Percentiles rank a stretch among this genome's conserved stretches.
phyloP scores from a whole-genome alignment of 2,797 vertebrate genomes.

The Cetoscarus ocellatus region DNA sequence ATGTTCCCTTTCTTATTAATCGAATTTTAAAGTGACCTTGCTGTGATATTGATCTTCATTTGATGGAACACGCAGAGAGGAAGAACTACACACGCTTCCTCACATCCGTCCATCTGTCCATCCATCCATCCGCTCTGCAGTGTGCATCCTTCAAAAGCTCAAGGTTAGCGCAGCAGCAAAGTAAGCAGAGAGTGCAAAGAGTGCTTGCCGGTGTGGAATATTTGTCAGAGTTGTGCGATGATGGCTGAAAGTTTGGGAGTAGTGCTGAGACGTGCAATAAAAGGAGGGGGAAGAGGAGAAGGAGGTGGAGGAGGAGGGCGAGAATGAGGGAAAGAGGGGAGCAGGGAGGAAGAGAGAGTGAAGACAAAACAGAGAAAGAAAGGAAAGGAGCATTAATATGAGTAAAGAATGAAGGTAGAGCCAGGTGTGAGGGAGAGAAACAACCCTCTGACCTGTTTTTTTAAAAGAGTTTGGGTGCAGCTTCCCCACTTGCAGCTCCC shows the following conservation, averaged over 20 bases:
- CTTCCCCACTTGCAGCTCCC: constrained; percentile 71
- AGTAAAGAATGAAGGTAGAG: constrained; percentile 19
- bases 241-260: constrained; percentile 75
- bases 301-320: neutral
- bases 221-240: constrained; percentile 75
- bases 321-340: constrained; percentile 1
- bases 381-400: constrained; percentile 23
- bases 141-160: constrained; percentile 72
- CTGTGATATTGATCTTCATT: constrained; percentile 84
- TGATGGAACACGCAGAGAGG: constrained; percentile 64
- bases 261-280: constrained; percentile 79
- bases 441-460: constrained; percentile 79
- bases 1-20: constrained; percentile 78
- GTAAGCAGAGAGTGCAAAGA: constrained; percentile 66
- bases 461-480: constrained; percentile 46
- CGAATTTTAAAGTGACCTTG: constrained; percentile 86
- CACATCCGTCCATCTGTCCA: constrained; percentile 35
- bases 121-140: constrained; percentile 48
- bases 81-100: constrained; percentile 28
- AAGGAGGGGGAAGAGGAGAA: constrained; percentile 40
- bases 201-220: constrained; percentile 73
- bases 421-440: constrained; percentile 62
- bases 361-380: constrained; percentile 4
- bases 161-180: constrained; percentile 75
- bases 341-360: constrained; percentile 3